Base-by-base conservation (phyloP, 1,140 invertebrate genomes). In the Nasonia giraulti region DNA sequence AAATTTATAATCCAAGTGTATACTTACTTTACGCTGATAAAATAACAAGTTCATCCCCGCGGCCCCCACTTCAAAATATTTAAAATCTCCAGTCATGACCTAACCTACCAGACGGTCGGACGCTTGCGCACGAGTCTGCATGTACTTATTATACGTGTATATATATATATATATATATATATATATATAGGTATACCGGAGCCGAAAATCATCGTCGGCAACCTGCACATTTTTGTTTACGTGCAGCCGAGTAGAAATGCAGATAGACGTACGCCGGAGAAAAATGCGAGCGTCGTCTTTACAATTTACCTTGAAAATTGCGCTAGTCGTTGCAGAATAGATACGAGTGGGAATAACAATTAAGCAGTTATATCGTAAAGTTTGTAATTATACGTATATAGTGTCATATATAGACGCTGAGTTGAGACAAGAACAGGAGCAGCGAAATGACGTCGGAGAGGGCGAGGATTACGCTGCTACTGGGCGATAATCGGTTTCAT, bases 401-500 rank as follows among this genome's bases (percentile, higher is more conserved):
- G 55, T 62, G 55, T 62, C 20, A 62, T 62, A 20, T 17, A 7
- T 17, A 62, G 20, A 3, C 2, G 55, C 20, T 20, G 17, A 62
- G 55, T 50, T 2, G 20, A n/a, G 66, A 11, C 69, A 27, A n/a
- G 40, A 3, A 5, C 0, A 69, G 82, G 62, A 31, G n/a, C 23
- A 31, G 40, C 66, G 75, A 73, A 76, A 85, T 40, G 17, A 81
- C 81, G 84, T 77, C 79, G 62, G 84, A 85, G 33, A 77, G 23
- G n/a, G 17, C 80, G 37, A 81, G 44, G 66, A 82, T 88, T 20
- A 85, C 83, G 68, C 79, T 88, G 4, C 71, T 88, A 20, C 82
- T 88, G 8, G 83, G 75, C 10, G 82, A 82, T 4, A 73, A 71
- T 85, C 85, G 87, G 1, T 75, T 88, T 27, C 55, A 62, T 37